phyloP scores from a whole-genome alignment of 2,888 invertebrate genomes.

The Phortica okadai region DNA sequence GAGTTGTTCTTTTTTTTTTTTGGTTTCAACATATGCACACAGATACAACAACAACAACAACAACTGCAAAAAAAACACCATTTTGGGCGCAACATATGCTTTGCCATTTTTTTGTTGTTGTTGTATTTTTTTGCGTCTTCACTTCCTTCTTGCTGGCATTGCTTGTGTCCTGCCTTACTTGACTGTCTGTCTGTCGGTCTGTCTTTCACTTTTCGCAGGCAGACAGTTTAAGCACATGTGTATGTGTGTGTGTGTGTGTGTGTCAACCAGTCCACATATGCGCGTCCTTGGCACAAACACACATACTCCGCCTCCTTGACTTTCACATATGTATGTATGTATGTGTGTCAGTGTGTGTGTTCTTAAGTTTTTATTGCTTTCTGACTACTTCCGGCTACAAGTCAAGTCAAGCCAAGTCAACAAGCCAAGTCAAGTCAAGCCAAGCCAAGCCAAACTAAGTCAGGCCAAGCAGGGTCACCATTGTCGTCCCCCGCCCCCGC shows the following conservation, averaged over 20 bases:
- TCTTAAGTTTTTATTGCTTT: slow-evolving; percentile 70
- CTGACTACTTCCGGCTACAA: slow-evolving; percentile 67
- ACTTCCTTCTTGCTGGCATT: no score
- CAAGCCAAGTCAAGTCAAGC: slow-evolving; percentile 3
- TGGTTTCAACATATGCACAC: slow-evolving; percentile 15
- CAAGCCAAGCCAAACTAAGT: not conserved
- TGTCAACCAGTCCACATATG: slow-evolving; percentile 14
- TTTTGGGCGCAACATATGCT: not conserved
- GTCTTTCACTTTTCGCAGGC: not conserved
- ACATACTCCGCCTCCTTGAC: slow-evolving; percentile 45
- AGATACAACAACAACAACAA: slow-evolving; percentile 32
- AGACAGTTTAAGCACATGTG: no score
- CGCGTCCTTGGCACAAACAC: slow-evolving; percentile 24
- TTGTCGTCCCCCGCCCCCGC: not conserved
- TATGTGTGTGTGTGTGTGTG: not conserved
- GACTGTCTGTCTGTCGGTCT: not conserved
- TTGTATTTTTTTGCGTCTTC: no score
- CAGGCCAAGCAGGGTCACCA: not conserved
- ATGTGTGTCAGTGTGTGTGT: slow-evolving; percentile 46
- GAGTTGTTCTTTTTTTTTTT: no score
- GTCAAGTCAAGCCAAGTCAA: slow-evolving; percentile 19
- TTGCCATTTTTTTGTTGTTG: not conserved
- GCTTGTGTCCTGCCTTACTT: no score
- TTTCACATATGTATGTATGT: slow-evolving; percentile 16
- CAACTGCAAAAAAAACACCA: not conserved